Evolutionary conservation across 2,888 invertebrate genomes (phyloP).

Genomic region (Tryphoninae sp.): DNA sequence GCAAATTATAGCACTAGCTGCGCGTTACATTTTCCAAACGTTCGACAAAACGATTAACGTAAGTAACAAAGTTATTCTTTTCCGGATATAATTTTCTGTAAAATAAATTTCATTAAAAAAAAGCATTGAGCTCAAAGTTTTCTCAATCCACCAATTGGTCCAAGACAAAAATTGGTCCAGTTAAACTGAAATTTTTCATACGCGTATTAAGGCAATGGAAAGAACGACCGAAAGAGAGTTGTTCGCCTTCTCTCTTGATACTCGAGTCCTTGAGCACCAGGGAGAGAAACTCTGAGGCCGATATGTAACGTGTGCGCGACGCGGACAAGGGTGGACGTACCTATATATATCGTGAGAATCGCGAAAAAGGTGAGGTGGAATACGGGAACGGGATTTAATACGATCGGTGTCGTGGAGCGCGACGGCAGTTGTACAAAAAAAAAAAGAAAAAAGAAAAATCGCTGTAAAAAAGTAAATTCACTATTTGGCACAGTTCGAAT

Average conservation of each 20-base stretch:
- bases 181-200: too few species aligned
- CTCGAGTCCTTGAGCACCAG: constrained; percentile 25
- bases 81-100: too few species aligned
- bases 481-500: constrained; percentile 64
- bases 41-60: too few species aligned
- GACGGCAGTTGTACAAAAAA: constrained; percentile 30
- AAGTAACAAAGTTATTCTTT: too few species aligned
- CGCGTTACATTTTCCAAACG: too few species aligned
- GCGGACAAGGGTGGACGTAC: background rate
- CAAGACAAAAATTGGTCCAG: too few species aligned
- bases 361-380: constrained; percentile 47
- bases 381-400: constrained; percentile 57
- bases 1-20: too few species aligned
- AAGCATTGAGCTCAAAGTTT: too few species aligned
- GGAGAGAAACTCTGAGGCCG: constrained; percentile 25
- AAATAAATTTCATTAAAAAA: too few species aligned
- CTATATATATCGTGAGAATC: background rate
- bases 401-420: constrained; percentile 51
- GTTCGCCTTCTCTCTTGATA: background rate
- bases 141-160: too few species aligned
- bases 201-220: too few species aligned
- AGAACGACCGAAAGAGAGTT: too few species aligned
- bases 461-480: constrained; percentile 57
- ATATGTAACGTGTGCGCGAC: constrained; percentile 22
- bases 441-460: constrained; percentile 13